Evolutionary conservation across 2,113 vertebrate genomes (phyloP).

Genomic region (Limnothrissa miodon): DNA sequence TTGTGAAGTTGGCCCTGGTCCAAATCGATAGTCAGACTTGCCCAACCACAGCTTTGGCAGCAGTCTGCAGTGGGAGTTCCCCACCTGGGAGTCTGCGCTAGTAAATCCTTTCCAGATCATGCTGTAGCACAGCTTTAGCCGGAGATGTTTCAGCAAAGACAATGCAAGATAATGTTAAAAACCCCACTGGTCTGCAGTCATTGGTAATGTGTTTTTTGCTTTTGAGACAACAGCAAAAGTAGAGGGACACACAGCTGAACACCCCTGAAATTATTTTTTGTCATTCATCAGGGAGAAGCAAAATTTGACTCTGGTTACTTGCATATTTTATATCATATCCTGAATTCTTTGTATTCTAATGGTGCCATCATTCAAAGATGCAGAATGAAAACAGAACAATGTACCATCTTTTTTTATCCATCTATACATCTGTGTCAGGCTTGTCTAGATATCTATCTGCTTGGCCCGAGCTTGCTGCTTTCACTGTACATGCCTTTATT

Average conservation of each 20-base stretch:
- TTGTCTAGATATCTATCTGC: neutral
- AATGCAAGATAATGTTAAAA: too few relatives aligned
- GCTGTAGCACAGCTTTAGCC: neutral
- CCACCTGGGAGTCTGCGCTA: conserved; percentile 18
- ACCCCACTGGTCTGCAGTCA: too few relatives aligned
- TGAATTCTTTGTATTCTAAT: neutral
- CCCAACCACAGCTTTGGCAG: conserved; percentile 57
- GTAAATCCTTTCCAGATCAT: conserved; percentile 7
- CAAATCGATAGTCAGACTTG: conserved; percentile 57
- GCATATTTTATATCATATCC: neutral
- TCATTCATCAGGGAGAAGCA: neutral
- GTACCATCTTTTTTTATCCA: neutral
- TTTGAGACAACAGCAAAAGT: neutral
- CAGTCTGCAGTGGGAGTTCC: conserved; percentile 44
- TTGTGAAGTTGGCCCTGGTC: conserved; percentile 43
- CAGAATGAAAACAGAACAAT: neutral
- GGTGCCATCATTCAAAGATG: neutral
- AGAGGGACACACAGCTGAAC: neutral
- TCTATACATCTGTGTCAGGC: neutral
- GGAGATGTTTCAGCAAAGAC: neutral
- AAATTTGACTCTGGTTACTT: neutral
- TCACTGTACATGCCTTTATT: neutral
- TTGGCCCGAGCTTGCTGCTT: neutral
- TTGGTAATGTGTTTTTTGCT: neutral
- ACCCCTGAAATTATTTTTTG: neutral